Percentiles rank a stretch among this genome's conserved stretches.
Evolutionary conservation across 2,888 invertebrate genomes (phyloP).

Genomic region (Polymixis lichenea): DNA sequence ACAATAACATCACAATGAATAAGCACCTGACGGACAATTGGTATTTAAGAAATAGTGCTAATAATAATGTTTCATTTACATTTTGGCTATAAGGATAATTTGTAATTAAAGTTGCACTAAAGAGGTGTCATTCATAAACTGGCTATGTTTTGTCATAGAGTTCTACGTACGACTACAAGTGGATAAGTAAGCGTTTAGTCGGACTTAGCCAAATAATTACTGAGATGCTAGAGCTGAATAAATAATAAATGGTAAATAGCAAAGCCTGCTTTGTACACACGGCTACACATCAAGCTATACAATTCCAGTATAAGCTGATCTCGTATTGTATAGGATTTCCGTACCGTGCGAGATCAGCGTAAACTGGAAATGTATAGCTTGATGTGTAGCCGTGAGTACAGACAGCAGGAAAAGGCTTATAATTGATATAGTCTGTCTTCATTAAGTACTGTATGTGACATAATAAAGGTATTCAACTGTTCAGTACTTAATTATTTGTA

Average conservation of each 20-base stretch:
- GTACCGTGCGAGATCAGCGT: too few species aligned
- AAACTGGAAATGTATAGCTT: too few species aligned
- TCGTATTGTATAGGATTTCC: too few species aligned
- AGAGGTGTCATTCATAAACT: slow-evolving; percentile 24
- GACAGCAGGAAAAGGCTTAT: not conserved
- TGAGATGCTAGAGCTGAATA: slow-evolving; percentile 14
- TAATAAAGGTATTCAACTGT: slow-evolving; percentile 18
- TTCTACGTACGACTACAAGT: slow-evolving; percentile 12
- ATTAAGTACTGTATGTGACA: not conserved
- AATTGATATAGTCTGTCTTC: not conserved
- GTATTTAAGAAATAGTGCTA: slow-evolving; percentile 29
- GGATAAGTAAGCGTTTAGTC: slow-evolving; percentile 6
- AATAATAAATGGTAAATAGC: slow-evolving; percentile 34
- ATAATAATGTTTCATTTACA: slow-evolving; percentile 24
- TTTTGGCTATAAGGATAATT: slow-evolving; percentile 33
- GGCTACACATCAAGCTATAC: too few species aligned
- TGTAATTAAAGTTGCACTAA: slow-evolving; percentile 5
- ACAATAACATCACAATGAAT: slow-evolving; percentile 53
- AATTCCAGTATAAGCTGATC: too few species aligned
- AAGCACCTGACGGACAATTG: slow-evolving; percentile 25
- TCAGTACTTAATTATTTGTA: slow-evolving; percentile 10
- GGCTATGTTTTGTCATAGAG: slow-evolving; percentile 21
- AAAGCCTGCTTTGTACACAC: slow-evolving; percentile 5
- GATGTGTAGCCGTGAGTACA: too few species aligned
- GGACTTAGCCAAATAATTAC: slow-evolving; percentile 37